Evolutionary conservation across 2,797 vertebrate genomes (phyloP), one percentile per base, ranked within the genome.

Genomic region (Propithecus perrieri): DNA sequence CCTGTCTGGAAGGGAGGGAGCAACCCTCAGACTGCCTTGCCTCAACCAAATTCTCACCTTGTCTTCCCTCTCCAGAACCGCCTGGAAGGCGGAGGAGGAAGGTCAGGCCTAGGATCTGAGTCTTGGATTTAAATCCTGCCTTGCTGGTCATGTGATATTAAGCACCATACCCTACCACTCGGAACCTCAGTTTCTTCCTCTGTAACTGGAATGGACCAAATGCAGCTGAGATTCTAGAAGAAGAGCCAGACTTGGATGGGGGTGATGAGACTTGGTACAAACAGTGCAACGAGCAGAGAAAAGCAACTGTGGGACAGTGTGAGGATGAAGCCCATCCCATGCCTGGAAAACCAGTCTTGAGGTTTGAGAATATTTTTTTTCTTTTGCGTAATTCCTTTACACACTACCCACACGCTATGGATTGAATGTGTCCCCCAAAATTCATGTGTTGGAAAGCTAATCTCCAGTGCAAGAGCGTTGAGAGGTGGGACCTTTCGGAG

Each of bases 251-350:
- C 17, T 8, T 26, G 67, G 46, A 24, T 0, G 69, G 33, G 46
- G 15, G n/a, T 0, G 41, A 24, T 0, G 11, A 22, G 2, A 0
- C 55, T 55, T 2, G 88, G 41, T 0, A 8, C 8, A 8, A 22
- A 35, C 10, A 0, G 14, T 7, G 50, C 33, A 17, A n/a, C 4
- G 17, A 24, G 17, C n/a, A 28, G 20, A 18, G 41, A 15, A 8
- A 63, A 3, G 28, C 17, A 17, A 18, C 4, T 7, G 41, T 35
- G 3, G 35, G 55, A 7, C 38, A 13, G 48, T 0, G 7, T 0
- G 11, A 5, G n/a, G 2, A 4, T 0, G 5, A n/a, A 33, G 33
- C n/a, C 8, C 8, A 7, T 4, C 13, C 2, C 38, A 2, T 4
- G 15, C n/a, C 13, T 22, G 18, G 71, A n/a, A 63, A 4, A 35